Evolutionary conservation across 2,797 vertebrate species (phyloP).

Genomic region (Lacerta viridis): DNA sequence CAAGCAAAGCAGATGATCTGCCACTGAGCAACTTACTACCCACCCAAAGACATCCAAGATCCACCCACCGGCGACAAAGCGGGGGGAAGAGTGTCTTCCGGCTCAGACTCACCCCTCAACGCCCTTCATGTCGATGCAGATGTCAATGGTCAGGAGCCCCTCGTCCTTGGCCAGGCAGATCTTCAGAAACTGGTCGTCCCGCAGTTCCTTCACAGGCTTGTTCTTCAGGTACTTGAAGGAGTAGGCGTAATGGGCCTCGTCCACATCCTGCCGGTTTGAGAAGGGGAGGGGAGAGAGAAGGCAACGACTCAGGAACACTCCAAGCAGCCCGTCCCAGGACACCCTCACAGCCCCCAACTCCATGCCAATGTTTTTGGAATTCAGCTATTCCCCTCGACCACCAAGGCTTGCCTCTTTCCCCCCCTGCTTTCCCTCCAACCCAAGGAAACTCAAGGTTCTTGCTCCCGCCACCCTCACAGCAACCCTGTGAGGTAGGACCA

Average conservation of each 20-base stretch:
- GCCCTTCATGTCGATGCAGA: constrained; percentile 97
- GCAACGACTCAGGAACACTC: rapidly evolving
- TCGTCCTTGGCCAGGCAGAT: constrained; percentile 96
- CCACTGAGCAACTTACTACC: too few relatives aligned
- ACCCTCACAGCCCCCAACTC: background rate
- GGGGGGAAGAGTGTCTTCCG: background rate
- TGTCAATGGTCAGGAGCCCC: constrained; percentile 90
- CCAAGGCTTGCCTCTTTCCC: too few relatives aligned
- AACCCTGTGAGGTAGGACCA: too few relatives aligned
- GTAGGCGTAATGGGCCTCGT: constrained; percentile 96
- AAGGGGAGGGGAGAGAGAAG: constrained; percentile 10
- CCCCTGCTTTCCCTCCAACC: too few relatives aligned
- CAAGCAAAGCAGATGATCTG: too few relatives aligned
- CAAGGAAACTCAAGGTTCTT: too few relatives aligned
- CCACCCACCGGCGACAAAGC: too few relatives aligned
- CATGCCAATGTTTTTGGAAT: background rate
- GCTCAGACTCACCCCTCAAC: constrained; percentile 91
- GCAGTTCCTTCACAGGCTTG: constrained; percentile 96
- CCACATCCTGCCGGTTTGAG: constrained; percentile 88
- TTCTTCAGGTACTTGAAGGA: constrained; percentile 99
- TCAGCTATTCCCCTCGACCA: too few relatives aligned
- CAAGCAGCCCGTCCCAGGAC: background rate
- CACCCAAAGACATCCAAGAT: too few relatives aligned
- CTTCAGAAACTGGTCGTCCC: constrained; percentile 97
- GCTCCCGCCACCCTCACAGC: too few relatives aligned